Conservation (phyloP, 2,797 vertebrate genomes). For the Huso huso region DNA sequence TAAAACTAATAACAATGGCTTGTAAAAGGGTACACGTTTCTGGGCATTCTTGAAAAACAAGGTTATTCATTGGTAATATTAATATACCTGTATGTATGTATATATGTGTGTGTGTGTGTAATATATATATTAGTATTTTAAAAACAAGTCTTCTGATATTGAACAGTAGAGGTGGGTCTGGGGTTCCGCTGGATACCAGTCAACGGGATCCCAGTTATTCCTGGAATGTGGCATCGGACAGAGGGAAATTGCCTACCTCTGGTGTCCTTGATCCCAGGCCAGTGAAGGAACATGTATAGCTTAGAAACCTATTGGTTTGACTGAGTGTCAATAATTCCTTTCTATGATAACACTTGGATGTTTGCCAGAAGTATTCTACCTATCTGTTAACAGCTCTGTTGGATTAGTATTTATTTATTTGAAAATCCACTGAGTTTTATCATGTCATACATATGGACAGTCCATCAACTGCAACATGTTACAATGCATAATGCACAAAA, state of each 20-base stretch:
- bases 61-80: no score
- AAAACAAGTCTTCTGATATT: no score
- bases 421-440: neutral
- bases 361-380: slow-evolving; percentile 10
- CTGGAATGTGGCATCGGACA: slow-evolving; percentile 36
- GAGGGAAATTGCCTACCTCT: neutral
- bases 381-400: slow-evolving; percentile 23
- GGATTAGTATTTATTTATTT: slow-evolving; percentile 8
- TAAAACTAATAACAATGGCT: no score
- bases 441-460: no score
- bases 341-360: neutral
- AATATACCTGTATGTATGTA: no score
- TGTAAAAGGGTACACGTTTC: no score
- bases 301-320: slow-evolving; percentile 10
- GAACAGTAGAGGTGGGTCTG: neutral
- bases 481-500: no score
- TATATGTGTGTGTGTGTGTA: no score
- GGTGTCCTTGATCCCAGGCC: slow-evolving; percentile 20
- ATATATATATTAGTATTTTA: no score
- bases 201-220: slow-evolving; percentile 43
- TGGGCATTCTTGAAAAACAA: no score
- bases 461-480: no score
- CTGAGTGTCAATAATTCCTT: neutral
- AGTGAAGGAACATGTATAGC: slow-evolving; percentile 41
- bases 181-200: slow-evolving; percentile 20